These are phyloP conservation scores for Sebastes vulpes DNA, from an alignment of 2,797 vertebrate species.

Conservation along the genomic window DNA sequence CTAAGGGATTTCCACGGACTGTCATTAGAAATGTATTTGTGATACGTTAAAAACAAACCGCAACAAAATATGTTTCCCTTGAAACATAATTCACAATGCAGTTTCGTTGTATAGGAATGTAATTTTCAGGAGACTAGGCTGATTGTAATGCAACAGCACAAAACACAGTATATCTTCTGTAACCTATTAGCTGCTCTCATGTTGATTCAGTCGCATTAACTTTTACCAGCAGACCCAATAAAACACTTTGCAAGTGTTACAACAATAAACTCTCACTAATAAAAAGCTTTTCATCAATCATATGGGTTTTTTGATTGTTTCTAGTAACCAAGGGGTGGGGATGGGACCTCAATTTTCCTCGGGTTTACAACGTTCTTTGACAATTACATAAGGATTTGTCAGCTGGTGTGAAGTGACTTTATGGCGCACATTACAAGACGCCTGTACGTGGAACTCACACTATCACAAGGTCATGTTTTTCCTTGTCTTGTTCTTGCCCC, in stretches of 20 bases:
- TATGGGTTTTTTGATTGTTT: conserved; percentile 7
- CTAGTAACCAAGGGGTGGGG: conserved; percentile 10
- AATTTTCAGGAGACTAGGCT: too few species aligned
- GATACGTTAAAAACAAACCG: too few species aligned
- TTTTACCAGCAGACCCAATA: conserved; percentile 30
- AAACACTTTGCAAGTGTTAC: conserved; percentile 28
- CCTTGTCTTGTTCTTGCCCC: neutral
- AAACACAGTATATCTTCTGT: conserved; percentile 8
- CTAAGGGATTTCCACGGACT: too few species aligned
- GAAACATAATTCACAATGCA: too few species aligned
- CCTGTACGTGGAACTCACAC: neutral
- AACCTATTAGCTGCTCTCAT: neutral
- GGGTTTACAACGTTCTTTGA: conserved; percentile 12
- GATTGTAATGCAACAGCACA: neutral
- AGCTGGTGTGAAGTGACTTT: conserved; percentile 2
- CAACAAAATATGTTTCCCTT: too few species aligned
- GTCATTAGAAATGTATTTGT: too few species aligned
- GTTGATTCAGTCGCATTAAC: neutral
- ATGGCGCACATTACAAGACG: neutral
- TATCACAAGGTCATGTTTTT: neutral
- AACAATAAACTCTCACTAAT: conserved; percentile 27
- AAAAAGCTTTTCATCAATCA: conserved; percentile 24
- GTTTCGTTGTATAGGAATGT: too few species aligned
- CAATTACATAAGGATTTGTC: conserved; percentile 5
- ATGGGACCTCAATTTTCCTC: neutral